Percentiles rank a stretch among this genome's conserved stretches.
Evolutionary conservation across 1,140 invertebrate genomes (phyloP).

Genomic region (Sycobia sp.): DNA sequence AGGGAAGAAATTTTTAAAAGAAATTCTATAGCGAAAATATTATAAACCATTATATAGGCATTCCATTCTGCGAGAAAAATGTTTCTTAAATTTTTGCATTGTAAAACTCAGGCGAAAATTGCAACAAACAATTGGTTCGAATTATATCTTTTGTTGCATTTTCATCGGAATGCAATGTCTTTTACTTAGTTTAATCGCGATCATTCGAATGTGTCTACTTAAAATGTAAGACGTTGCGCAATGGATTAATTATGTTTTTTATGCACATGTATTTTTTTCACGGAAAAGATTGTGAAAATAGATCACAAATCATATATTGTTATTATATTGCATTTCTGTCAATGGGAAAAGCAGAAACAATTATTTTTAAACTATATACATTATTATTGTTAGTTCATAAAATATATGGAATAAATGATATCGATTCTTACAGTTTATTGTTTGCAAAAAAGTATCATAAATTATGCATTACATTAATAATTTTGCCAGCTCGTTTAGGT

Average conservation of each 20-base stretch:
- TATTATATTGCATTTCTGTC: too few relatives aligned
- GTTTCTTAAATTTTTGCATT: constrained; percentile 1
- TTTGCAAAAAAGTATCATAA: too few relatives aligned
- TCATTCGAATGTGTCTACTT: constrained; percentile 30
- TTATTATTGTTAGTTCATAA: too few relatives aligned
- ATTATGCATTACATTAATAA: too few relatives aligned
- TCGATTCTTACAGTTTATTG: too few relatives aligned
- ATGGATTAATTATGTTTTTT: constrained; percentile 3
- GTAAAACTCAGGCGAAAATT: background rate
- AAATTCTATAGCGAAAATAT: background rate
- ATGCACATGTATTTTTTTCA: constrained; percentile 1
- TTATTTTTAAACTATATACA: too few relatives aligned
- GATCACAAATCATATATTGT: too few relatives aligned
- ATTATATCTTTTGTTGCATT: background rate
- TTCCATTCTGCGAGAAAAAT: background rate
- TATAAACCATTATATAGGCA: background rate
- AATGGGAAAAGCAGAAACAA: too few relatives aligned
- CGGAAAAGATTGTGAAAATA: background rate
- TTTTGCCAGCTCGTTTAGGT: too few relatives aligned
- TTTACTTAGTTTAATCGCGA: constrained; percentile 38
- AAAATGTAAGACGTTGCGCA: constrained; percentile 14
- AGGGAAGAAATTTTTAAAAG: background rate
- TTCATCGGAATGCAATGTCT: constrained; percentile 26
- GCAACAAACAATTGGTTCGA: background rate
- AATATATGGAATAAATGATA: too few relatives aligned